Percentiles rank a stretch among this genome's conserved stretches.
These are phyloP conservation scores for Gari tellinella DNA, from an alignment of 2,888 invertebrate species.

Conservation along the genomic window DNA sequence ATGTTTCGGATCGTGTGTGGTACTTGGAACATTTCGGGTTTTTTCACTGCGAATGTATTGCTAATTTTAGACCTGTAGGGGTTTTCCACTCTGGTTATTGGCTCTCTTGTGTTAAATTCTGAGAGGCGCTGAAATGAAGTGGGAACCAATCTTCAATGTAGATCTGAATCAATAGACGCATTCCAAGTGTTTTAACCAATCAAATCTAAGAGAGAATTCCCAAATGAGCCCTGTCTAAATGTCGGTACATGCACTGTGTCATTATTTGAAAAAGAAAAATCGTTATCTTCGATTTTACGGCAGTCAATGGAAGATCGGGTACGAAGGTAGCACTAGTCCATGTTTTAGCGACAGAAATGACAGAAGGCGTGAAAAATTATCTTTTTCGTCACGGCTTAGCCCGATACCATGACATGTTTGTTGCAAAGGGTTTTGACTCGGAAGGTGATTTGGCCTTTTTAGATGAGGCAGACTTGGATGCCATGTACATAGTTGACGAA, in stretches of 20 bases:
- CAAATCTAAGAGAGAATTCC: too few relatives aligned
- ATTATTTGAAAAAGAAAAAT: conserved; percentile 11
- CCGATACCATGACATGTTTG: conserved; percentile 76
- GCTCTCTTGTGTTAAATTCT: too few relatives aligned
- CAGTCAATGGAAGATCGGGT: neutral
- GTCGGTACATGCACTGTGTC: neutral
- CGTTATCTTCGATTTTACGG: neutral
- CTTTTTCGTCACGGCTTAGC: conserved; percentile 69
- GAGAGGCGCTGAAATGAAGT: too few relatives aligned
- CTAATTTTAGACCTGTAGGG: too few relatives aligned
- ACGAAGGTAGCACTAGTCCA: too few relatives aligned
- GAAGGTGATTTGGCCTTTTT: conserved; percentile 75
- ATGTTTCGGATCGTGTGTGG: too few relatives aligned
- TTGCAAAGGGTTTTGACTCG: conserved; percentile 77
- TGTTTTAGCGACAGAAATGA: conserved; percentile 35
- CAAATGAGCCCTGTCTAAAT: neutral
- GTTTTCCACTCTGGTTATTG: too few relatives aligned
- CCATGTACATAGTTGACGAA: conserved; percentile 70
- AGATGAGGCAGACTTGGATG: conserved; percentile 68
- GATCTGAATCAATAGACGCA: too few relatives aligned
- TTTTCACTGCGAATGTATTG: too few relatives aligned
- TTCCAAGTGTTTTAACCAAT: too few relatives aligned
- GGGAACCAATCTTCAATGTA: too few relatives aligned
- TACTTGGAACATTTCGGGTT: too few relatives aligned
- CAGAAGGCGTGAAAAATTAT: conserved; percentile 72